Conservation (phyloP, 2,113 vertebrate species). For the Seriola aureovittata region DNA sequence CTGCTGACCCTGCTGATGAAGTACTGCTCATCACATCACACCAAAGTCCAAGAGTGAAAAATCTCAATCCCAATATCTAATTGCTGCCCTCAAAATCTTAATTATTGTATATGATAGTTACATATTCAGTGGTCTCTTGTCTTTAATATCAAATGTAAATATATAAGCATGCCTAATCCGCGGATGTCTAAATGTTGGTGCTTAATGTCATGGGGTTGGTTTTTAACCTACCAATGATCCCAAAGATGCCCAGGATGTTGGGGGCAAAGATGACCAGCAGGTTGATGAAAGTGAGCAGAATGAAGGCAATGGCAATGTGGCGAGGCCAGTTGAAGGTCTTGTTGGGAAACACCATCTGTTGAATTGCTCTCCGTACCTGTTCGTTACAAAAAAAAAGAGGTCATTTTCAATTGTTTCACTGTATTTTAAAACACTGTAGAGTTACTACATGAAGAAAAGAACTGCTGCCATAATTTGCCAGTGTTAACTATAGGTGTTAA, state of each 20-base stretch:
- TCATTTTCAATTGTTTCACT: not conserved
- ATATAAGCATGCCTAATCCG: too few species aligned
- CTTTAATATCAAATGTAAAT: too few species aligned
- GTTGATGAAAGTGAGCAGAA: constrained; percentile 93
- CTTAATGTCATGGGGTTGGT: not conserved
- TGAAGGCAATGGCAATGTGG: constrained; percentile 88
- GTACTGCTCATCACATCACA: not conserved
- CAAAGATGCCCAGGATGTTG: constrained; percentile 97
- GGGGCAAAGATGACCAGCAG: constrained; percentile 98
- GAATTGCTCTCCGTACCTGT: constrained; percentile 95
- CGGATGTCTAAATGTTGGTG: not conserved
- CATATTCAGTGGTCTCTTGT: too few species aligned
- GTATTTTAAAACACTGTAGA: not conserved
- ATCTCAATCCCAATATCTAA: not conserved
- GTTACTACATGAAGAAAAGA: not conserved
- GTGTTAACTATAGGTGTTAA: not conserved
- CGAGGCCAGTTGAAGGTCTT: constrained; percentile 96
- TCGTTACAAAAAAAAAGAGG: not conserved
- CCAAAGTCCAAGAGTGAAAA: not conserved
- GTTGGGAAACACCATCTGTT: constrained; percentile 95
- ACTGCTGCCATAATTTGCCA: not conserved
- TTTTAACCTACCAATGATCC: constrained; percentile 91
- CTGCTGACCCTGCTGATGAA: not conserved
- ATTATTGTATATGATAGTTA: too few species aligned
- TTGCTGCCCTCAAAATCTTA: not conserved